Evolutionary conservation across 2,888 invertebrate species (phyloP), one percentile per base, ranked within the genome.

Genomic region (Chorisops tibialis): DNA sequence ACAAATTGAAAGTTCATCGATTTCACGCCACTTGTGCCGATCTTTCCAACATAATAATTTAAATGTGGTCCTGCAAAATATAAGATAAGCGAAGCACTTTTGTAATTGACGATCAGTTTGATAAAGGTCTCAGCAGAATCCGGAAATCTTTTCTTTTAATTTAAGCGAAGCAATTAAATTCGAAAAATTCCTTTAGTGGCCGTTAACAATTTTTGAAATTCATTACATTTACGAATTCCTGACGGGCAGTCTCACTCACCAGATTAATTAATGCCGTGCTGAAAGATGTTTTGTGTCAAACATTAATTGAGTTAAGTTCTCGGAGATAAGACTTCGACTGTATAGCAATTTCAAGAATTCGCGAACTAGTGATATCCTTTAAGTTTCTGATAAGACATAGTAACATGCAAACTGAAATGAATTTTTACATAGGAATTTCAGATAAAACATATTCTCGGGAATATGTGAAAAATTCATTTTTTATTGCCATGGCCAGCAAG

Each of bases 301-400:
- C 14, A 56, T 45, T 56, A 56, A 56, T 56, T 56, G 56, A 43
- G 45, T 35, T 39, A 43, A 56, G 43, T 45, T 56, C 19, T 30
- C 30, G 14, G 18, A 16, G 56, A 56, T 56, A 56, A 56, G 11
- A 24, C 56, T 11, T 9, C 14, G 24, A 56, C 43, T 30, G 45
- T 56, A 41, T 22, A 24, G 41, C 22, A 43, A 56, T 56, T 56
- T 43, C 45, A 18, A 43, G 35, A 24, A 39, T 39, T 56, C 45
- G 45, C 18, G 35, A 30, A 16, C 18, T 45, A 56, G 45, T 56
- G 56, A 45, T 56, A 45, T 56, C 56, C 56, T 56, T 56, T 45
- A 18, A 56, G 56, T 56, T 43, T 45, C 12, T 22, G 56, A 56
- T 56, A 56, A 56, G 45, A 56, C 43, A 30, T 56, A 14, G 35